phyloP scores from a whole-genome alignment of 2,113 vertebrate genomes.

The Tyto alba region DNA sequence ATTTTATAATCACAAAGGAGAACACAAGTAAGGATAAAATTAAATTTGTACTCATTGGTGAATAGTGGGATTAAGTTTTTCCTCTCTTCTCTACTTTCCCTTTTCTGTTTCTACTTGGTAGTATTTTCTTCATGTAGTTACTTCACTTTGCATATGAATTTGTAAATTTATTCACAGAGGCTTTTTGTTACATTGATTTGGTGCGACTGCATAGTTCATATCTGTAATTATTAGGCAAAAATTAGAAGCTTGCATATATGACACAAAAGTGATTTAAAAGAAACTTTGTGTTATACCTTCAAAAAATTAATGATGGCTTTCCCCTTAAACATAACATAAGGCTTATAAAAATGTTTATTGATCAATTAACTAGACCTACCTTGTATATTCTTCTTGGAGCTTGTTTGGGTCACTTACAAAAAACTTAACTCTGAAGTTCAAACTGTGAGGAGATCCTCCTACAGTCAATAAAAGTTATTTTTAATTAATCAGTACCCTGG shows the following conservation, averaged over 20 bases:
- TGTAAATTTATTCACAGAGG: not conserved
- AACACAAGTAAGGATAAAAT: not conserved
- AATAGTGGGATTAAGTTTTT: not conserved
- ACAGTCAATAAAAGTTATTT: conserved; percentile 55
- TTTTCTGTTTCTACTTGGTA: not conserved
- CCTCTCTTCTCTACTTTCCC: not conserved
- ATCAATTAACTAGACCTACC: conserved; percentile 72
- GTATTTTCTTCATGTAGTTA: not conserved
- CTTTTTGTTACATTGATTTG: not conserved
- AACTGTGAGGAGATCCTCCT: conserved; percentile 95
- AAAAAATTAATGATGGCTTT: not conserved
- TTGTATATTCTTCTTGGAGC: conserved; percentile 98
- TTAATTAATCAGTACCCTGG: conserved; percentile 69
- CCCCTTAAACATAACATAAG: not conserved
- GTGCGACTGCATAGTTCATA: not conserved
- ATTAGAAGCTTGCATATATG: not conserved
- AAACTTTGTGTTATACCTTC: not conserved
- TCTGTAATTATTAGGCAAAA: not conserved
- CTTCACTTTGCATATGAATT: not conserved
- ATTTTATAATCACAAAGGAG: not conserved
- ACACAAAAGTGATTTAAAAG: not conserved
- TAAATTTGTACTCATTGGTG: not conserved
- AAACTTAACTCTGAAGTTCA: conserved; percentile 99
- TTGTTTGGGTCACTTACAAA: conserved; percentile 95
- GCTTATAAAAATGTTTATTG: not conserved